Conservation (phyloP, 2,797 vertebrate genomes). For the Adrianichthys oophorus region DNA sequence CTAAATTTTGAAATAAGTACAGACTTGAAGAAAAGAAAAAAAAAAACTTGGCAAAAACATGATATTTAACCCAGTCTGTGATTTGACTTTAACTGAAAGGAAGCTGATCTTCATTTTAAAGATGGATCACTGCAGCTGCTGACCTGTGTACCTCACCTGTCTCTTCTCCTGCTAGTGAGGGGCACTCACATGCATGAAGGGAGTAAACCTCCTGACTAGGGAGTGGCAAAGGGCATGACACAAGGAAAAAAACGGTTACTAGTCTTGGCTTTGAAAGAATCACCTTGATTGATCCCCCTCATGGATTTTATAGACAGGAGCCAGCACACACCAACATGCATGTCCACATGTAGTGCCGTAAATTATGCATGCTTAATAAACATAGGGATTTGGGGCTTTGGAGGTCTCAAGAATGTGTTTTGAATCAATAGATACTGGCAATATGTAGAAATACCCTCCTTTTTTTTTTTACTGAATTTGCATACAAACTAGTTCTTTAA, state of each 20-base stretch:
- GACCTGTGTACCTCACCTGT: neutral
- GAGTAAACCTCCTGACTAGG: neutral
- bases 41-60: neutral
- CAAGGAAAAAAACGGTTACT: constrained; percentile 13
- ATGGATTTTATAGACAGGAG: constrained; percentile 6
- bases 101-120: too few relatives aligned
- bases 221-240: neutral
- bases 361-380: constrained; percentile 50
- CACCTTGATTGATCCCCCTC: constrained; percentile 12
- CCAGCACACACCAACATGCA: constrained; percentile 8
- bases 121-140: too few relatives aligned
- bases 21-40: neutral
- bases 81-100: neutral
- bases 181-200: neutral
- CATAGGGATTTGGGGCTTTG: constrained; percentile 50
- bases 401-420: constrained; percentile 45
- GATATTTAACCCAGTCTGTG: neutral
- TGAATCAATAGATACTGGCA: constrained; percentile 61
- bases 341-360: constrained; percentile 22
- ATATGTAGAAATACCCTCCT: constrained; percentile 44
- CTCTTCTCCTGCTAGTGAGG: too few relatives aligned
- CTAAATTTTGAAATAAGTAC: neutral
- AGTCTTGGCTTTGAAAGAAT: constrained; percentile 15
- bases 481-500: neutral
- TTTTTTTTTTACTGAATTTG: neutral